A percentile compares a stretch with the other conserved stretches of the same genome.
phyloP scores from a whole-genome alignment of 2,797 vertebrate genomes.

The Lepilemur septentrionalis region DNA sequence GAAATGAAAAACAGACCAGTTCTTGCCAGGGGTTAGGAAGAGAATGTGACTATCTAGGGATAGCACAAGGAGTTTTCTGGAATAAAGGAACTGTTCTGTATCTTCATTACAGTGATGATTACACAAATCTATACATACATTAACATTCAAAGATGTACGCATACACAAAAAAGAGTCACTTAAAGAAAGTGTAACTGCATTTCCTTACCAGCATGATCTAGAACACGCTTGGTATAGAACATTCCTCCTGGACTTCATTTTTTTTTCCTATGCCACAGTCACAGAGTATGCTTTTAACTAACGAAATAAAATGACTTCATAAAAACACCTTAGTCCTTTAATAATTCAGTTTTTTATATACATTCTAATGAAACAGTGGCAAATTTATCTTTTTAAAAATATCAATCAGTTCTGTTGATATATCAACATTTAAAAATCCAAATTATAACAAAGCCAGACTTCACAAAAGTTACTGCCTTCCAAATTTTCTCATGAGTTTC shows the following conservation, averaged over 20 bases:
- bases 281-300: background rate
- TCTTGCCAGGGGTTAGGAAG: background rate
- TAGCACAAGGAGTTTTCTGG: background rate
- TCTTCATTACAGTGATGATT: background rate
- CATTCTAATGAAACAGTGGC: background rate
- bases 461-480: constrained; percentile 21
- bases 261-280: background rate
- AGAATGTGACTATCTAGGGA: background rate
- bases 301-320: background rate
- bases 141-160: background rate
- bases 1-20: background rate
- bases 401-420: background rate
- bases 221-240: background rate
- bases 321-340: background rate
- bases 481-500: background rate
- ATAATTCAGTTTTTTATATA: background rate
- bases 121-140: background rate
- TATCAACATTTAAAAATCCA: constrained; percentile 7
- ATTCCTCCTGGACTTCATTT: background rate
- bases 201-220: background rate
- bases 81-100: background rate
- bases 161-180: background rate
- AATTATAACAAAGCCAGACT: background rate
- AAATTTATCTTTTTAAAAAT: background rate
- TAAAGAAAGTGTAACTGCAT: background rate